These are phyloP conservation scores for Chouioia cunea DNA, from an alignment of 2,888 invertebrate genomes.

Conservation along the genomic window DNA sequence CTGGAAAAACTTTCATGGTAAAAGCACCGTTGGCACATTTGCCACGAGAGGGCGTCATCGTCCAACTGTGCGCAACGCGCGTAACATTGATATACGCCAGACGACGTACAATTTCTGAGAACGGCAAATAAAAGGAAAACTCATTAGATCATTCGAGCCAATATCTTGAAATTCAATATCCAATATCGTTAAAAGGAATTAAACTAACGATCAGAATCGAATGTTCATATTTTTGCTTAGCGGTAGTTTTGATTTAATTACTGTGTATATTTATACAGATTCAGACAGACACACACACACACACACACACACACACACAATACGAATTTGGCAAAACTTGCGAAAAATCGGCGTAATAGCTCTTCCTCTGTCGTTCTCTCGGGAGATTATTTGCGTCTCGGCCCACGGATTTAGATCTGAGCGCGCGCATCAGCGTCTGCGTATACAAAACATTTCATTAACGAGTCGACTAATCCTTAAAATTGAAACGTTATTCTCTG, in stretches of 20 bases:
- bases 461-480: constrained; percentile 50
- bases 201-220: too few relatives aligned
- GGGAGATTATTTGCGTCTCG: constrained; percentile 32
- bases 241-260: background rate
- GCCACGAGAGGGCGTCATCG: constrained; percentile 2
- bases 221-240: too few relatives aligned
- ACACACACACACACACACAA: too few relatives aligned
- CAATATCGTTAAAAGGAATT: too few relatives aligned
- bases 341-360: constrained; percentile 1
- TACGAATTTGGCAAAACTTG: background rate
- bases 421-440: constrained; percentile 66
- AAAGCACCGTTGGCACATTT: constrained; percentile 1
- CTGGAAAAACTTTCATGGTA: constrained; percentile 15
- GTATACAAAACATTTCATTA: constrained; percentile 68
- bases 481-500: constrained; percentile 30
- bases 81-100: background rate
- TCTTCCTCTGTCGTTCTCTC: constrained; percentile 32
- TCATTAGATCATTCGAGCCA: too few relatives aligned
- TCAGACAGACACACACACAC: too few relatives aligned
- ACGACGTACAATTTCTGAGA: background rate
- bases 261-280: background rate
- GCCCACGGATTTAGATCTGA: constrained; percentile 60
- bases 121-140: constrained; percentile 4
- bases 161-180: too few relatives aligned
- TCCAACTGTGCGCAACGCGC: background rate